Evolutionary conservation across 2,888 invertebrate species (phyloP).

Genomic region (Hemistola chrysoprasaria): DNA sequence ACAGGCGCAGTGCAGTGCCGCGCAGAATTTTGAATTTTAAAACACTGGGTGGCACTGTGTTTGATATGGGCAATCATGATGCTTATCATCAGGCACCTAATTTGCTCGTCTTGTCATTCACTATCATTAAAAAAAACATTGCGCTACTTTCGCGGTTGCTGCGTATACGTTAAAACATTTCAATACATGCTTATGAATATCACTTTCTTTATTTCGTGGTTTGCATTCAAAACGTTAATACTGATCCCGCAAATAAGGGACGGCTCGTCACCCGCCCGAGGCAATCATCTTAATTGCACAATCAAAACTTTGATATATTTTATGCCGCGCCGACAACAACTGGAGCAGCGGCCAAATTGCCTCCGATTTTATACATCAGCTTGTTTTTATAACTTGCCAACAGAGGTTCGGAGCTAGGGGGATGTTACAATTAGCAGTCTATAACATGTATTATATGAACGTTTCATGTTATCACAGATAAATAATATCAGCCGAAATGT

Average conservation of each 20-base stretch:
- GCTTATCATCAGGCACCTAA: too few relatives aligned
- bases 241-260: slow-evolving; percentile 11
- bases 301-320: slow-evolving; percentile 32
- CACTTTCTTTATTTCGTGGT: slow-evolving; percentile 2
- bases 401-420: not conserved
- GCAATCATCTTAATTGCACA: slow-evolving; percentile 32
- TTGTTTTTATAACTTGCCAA: slow-evolving; percentile 6
- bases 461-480: too few relatives aligned
- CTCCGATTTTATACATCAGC: slow-evolving; percentile 5
- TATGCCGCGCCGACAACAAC: slow-evolving; percentile 25
- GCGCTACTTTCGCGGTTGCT: too few relatives aligned
- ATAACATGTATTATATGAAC: not conserved
- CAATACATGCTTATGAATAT: slow-evolving; percentile 4
- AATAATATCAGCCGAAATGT: too few relatives aligned
- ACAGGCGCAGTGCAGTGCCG: too few relatives aligned
- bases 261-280: slow-evolving; percentile 22
- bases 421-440: not conserved
- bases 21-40: too few relatives aligned
- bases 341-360: slow-evolving; percentile 6
- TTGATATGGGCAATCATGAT: too few relatives aligned
- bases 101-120: too few relatives aligned
- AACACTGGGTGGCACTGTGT: too few relatives aligned
- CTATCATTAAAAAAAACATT: too few relatives aligned
- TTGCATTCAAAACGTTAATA: slow-evolving; percentile 2
- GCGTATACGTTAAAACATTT: not conserved